phyloP scores from a whole-genome alignment of 2,113 vertebrate genomes.

The Irena cyanogastra region DNA sequence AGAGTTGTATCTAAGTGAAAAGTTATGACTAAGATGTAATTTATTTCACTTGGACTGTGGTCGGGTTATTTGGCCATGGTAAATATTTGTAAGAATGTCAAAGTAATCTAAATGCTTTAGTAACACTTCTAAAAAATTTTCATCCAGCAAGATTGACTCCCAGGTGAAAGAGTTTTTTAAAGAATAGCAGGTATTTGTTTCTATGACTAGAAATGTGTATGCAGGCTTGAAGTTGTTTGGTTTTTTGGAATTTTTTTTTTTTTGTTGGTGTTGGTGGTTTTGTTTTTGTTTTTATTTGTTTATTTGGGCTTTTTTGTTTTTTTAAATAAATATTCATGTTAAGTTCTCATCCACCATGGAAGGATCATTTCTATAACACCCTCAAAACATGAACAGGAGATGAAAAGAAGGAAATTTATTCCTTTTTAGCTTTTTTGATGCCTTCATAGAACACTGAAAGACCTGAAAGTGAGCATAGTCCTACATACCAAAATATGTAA shows the following conservation, averaged over 20 bases:
- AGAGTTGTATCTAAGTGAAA: background rate
- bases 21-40: background rate
- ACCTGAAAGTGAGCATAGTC: background rate
- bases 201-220: background rate
- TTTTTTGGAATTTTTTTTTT: too few species aligned
- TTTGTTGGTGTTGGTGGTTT: too few species aligned
- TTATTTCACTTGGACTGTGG: background rate
- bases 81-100: background rate
- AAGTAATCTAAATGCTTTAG: background rate
- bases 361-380: accelerated
- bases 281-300: too few species aligned
- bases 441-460: background rate
- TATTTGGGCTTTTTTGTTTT: too few species aligned
- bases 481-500: background rate
- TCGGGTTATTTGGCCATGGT: background rate
- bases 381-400: background rate
- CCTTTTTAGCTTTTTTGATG: background rate
- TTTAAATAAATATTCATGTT: accelerated
- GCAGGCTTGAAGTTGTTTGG: background rate
- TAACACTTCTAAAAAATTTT: background rate
- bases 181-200: background rate
- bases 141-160: background rate
- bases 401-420: background rate
- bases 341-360: background rate
- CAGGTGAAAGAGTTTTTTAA: background rate